These are phyloP conservation scores for Microctonus brassicae DNA, from an alignment of 2,888 invertebrate species.

Conservation along the genomic window DNA sequence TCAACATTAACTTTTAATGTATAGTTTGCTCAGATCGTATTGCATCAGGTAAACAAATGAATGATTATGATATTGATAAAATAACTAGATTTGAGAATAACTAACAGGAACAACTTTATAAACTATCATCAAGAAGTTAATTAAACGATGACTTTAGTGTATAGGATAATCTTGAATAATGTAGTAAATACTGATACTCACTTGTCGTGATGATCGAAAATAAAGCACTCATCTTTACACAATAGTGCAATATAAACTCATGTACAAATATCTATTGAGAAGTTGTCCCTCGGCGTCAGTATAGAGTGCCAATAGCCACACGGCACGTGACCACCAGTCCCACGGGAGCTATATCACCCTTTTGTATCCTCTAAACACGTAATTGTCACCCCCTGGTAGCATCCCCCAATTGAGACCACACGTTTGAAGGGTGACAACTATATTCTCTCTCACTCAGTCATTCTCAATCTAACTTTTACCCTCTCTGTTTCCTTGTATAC, in stretches of 20 bases:
- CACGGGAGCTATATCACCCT: conserved; percentile 56
- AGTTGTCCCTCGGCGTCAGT: not conserved
- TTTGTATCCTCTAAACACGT: conserved; percentile 62
- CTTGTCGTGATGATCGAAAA: conserved; percentile 20
- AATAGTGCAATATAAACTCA: conserved; percentile 23
- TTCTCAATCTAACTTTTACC: not conserved
- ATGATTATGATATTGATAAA: not conserved
- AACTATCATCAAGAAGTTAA: not conserved
- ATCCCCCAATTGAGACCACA: conserved; percentile 37
- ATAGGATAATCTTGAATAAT: not conserved
- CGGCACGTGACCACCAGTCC: conserved; percentile 49
- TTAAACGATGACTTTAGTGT: not conserved
- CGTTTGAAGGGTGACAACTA: conserved; percentile 42
- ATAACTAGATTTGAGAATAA: not conserved
- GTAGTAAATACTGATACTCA: not conserved
- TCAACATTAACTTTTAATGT: not conserved
- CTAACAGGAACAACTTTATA: not conserved
- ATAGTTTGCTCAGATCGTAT: not conserved
- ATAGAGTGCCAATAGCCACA: conserved; percentile 24
- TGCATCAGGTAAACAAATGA: not conserved
- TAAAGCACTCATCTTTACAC: not conserved
- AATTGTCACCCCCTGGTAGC: conserved; percentile 60
- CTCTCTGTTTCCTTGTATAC: conserved; percentile 6
- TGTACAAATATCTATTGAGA: conserved; percentile 6
- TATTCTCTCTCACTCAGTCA: conserved; percentile 15